A percentile compares a stretch with the other conserved stretches of the same genome.
Evolutionary conservation across 2,113 vertebrate species (phyloP).

Genomic region (Ammodytes marinus): DNA sequence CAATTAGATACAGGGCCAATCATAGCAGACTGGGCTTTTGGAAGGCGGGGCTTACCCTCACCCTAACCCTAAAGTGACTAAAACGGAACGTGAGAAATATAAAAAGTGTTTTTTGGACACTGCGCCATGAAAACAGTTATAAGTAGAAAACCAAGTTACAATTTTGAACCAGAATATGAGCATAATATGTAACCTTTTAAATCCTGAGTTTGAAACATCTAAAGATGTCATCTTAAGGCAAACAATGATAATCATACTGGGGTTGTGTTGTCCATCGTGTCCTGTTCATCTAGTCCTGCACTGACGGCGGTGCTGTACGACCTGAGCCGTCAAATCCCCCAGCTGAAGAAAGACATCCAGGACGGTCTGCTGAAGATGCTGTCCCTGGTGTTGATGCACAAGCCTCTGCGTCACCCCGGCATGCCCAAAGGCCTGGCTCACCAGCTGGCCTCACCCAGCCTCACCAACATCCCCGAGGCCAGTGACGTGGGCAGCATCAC

Average conservation of each 20-base stretch:
- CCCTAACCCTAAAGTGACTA: too few relatives aligned
- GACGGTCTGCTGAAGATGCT: slow-evolving; percentile 99
- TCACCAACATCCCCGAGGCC: slow-evolving; percentile 95
- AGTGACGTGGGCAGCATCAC: slow-evolving; percentile 98
- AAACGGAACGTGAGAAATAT: too few relatives aligned
- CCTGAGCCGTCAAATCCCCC: slow-evolving; percentile 97
- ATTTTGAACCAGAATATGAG: too few relatives aligned
- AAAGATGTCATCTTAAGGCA: not conserved
- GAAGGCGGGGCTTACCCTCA: too few relatives aligned
- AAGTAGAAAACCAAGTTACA: too few relatives aligned
- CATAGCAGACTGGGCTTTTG: too few relatives aligned
- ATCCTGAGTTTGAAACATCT: not conserved
- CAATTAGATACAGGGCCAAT: too few relatives aligned
- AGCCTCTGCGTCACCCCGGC: slow-evolving; percentile 95
- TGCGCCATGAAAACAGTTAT: too few relatives aligned
- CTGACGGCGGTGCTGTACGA: slow-evolving; percentile 96
- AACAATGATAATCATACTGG: not conserved
- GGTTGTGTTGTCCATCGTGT: not conserved
- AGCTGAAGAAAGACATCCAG: slow-evolving; percentile 99
- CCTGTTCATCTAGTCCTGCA: slow-evolving; percentile 87
- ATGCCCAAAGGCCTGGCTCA: slow-evolving; percentile 98
- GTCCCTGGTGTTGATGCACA: slow-evolving; percentile 98
- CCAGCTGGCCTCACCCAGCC: slow-evolving; percentile 96
- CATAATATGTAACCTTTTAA: too few relatives aligned
- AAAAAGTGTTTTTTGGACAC: too few relatives aligned